Evolutionary conservation across 2,888 invertebrate species (phyloP), one percentile per base, ranked within the genome.

Genomic region (Hypena proboscidalis): DNA sequence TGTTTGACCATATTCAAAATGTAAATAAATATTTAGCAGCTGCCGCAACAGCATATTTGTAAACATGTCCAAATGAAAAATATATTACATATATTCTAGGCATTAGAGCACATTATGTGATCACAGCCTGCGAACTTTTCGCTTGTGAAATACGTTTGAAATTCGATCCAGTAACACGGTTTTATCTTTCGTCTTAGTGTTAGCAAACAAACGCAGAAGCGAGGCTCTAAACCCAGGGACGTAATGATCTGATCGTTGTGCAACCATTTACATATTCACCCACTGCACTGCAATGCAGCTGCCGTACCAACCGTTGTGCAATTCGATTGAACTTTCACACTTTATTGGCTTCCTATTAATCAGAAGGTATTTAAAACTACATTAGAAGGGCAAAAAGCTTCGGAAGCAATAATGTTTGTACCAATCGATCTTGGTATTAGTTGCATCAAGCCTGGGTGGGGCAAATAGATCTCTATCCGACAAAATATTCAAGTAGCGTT

Each of bases 301-400:
- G 70, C 68, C 69, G 74, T 70, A 79, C 78, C 75, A 79, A 77
- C 36, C 58, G 67, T 79, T 80, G 77, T 79, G 74, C 53, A 77
- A 79, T 56, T 63, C 38, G 31, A 37, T 45, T 78, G 74, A 76
- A 79, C 74, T 79, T 74, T 80, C 64, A 70, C 76, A 76, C 75
- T 70, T 54, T 45, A 58, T 53, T 40, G 60, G 34, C 45, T 69
- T 78, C 72, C 75, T 45, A 48, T 47, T 58, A 50, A 36, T 21
- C 37, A 51, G 55, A 53, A 58, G 55, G 50, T 51, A 43, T 58
- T 67, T 66, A 67, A 59, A 71, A 55, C 45, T 46, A 36, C 53
- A 67, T 71, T 61, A 70, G 37, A 26, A 19, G 26, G 20, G 22
- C 32, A 34, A 39, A 11, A 36, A 26, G 10, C 15, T 23, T 5